Conservation (phyloP, 1,140 invertebrate genomes). For the Aphis craccivora region DNA sequence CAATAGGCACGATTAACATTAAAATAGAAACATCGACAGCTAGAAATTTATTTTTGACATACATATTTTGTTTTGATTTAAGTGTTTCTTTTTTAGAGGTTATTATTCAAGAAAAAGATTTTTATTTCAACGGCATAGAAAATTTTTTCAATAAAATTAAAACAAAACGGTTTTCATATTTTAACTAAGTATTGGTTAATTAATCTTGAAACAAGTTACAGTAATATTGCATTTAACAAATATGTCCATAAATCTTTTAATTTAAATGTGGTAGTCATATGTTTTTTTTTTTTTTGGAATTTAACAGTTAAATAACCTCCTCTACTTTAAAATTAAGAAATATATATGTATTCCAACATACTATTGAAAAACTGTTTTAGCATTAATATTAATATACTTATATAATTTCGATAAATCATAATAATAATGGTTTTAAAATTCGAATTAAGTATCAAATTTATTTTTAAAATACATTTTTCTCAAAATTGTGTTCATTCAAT, state of each 20-base stretch:
- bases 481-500: neutral
- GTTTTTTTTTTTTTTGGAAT: neutral
- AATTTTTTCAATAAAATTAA: neutral
- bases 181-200: neutral
- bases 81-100: neutral
- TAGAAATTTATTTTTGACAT: neutral
- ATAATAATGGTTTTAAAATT: neutral
- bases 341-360: neutral
- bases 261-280: neutral
- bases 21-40: too few relatives aligned
- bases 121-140: neutral
- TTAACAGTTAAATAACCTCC: neutral
- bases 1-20: too few relatives aligned
- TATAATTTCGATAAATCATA: too few relatives aligned
- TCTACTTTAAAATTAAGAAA: neutral
- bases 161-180: neutral
- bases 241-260: neutral
- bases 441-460: neutral
- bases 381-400: neutral
- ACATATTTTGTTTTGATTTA: neutral
- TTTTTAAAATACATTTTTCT: neutral
- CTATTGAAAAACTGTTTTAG: neutral
- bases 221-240: neutral
- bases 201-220: neutral
- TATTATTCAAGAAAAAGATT: neutral